Evolutionary conservation across 1,140 invertebrate species (phyloP), one percentile per base, ranked within the genome.

Genomic region (Schmidtea mediterranea): DNA sequence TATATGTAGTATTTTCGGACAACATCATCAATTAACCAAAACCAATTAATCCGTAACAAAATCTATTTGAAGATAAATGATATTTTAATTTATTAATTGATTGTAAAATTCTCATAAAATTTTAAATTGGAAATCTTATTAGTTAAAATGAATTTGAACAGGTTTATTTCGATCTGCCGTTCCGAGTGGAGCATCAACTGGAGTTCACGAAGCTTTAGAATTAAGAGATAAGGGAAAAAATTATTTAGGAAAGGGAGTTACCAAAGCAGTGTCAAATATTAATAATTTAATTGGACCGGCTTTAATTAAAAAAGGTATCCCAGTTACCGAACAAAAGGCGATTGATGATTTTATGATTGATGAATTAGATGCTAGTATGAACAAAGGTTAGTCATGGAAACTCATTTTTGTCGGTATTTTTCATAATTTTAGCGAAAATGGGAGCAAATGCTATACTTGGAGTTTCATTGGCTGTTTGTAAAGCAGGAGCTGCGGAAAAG

Each of bases 401-500:
- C n/a, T n/a, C n/a, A n/a, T n/a, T n/a, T n/a, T n/a, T n/a, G n/a
- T n/a, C n/a, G n/a, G n/a, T n/a, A n/a, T n/a, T n/a, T n/a, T n/a
- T 32, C 3, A 32, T 6, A 3, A 32, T 6, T 32, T 32, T 10
- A 32, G 61, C 75, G 21, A 87, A 82, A 58, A 72, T 90, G 55
- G 89, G 90, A 57, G 89, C 87, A 48, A 97, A 97, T 71, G 86
- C 89, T 43, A 90, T 95, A 66, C 70, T 97, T 49, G 89, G 87
- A 50, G 82, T 97, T 13, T 95, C 89, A 8, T 66, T 97, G 57
- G 90, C 90, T 53, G 78, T 89, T 0, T 79, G 77, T 62, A 92
- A 94, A 68, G 90, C 89, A 59, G 90, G 83, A 48, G 90, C 90
- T 5, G 56, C 40, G 3, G 40, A 41, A 23, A 41, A 41, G 12